A percentile compares a stretch with the other conserved stretches of the same genome.
Evolutionary conservation across 2,797 vertebrate genomes (phyloP).

Genomic region (Paedocypris micromegethes): DNA sequence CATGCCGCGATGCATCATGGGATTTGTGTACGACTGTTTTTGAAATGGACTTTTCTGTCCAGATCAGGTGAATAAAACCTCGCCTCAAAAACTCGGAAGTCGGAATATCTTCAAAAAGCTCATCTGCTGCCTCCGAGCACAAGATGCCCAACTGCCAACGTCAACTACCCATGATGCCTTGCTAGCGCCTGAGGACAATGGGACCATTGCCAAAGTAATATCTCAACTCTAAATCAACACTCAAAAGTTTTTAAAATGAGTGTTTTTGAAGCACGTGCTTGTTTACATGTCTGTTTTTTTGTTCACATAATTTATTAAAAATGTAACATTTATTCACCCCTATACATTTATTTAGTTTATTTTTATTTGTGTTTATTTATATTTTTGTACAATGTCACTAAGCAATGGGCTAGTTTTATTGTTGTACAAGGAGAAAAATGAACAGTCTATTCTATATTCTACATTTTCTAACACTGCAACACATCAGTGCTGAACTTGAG

Average conservation of each 20-base stretch:
- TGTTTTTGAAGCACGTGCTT: background rate
- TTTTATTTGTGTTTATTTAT: no score
- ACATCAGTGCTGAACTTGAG: no score
- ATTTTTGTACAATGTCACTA: no score
- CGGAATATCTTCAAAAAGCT: conserved; percentile 84
- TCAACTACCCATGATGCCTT: conserved; percentile 72
- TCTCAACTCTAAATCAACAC: conserved; percentile 34
- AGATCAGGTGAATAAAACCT: conserved; percentile 80
- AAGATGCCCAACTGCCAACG: conserved; percentile 74
- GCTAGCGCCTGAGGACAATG: conserved; percentile 78
- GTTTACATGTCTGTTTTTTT: no score
- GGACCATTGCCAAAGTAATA: conserved; percentile 80
- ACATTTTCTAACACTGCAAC: no score
- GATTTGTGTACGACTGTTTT: conserved; percentile 20
- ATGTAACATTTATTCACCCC: no score
- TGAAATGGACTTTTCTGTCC: conserved; percentile 32
- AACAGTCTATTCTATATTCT: no score
- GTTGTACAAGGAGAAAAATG: no score
- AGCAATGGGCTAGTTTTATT: no score
- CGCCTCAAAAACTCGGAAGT: conserved; percentile 80
- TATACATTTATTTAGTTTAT: no score
- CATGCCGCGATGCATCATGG: background rate
- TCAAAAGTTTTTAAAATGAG: conserved; percentile 2
- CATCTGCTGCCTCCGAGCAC: conserved; percentile 82
- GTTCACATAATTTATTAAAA: no score